Conservation (phyloP, 2,113 vertebrate genomes). For the Brachyhypopomus occidentalis region DNA sequence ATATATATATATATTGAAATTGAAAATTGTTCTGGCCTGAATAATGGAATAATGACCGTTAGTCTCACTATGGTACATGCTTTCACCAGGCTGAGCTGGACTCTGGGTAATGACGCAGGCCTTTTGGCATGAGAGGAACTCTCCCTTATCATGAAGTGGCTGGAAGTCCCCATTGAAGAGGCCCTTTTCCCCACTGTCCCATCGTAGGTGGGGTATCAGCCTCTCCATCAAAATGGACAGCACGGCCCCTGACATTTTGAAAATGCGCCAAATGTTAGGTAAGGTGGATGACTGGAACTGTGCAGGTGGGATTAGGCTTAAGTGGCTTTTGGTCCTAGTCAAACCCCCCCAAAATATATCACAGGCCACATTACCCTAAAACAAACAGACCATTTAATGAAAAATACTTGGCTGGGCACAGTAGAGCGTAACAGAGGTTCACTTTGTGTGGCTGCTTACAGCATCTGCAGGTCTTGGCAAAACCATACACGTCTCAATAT, state of each 20-base stretch:
- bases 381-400: constrained; percentile 3
- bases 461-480: neutral
- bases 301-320: constrained; percentile 28
- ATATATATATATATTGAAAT: neutral
- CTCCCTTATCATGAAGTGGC: constrained; percentile 33
- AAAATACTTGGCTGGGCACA: neutral
- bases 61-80: constrained; percentile 4
- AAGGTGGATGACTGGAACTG: constrained; percentile 1
- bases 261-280: constrained; percentile 27
- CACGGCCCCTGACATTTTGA: constrained; percentile 26
- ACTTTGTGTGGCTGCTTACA: neutral
- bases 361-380: neutral
- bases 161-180: constrained; percentile 10
- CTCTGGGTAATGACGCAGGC: constrained; percentile 21
- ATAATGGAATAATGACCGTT: constrained; percentile 18
- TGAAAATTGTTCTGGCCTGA: neutral
- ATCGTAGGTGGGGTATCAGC: constrained; percentile 35
- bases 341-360: constrained; percentile 10
- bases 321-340: constrained; percentile 29
- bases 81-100: constrained; percentile 28
- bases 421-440: neutral
- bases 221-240: constrained; percentile 37
- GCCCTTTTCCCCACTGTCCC: constrained; percentile 23
- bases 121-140: constrained; percentile 21
- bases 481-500: neutral